Conservation (phyloP, 2,888 invertebrate genomes). For the Amphimallon solstitiale region DNA sequence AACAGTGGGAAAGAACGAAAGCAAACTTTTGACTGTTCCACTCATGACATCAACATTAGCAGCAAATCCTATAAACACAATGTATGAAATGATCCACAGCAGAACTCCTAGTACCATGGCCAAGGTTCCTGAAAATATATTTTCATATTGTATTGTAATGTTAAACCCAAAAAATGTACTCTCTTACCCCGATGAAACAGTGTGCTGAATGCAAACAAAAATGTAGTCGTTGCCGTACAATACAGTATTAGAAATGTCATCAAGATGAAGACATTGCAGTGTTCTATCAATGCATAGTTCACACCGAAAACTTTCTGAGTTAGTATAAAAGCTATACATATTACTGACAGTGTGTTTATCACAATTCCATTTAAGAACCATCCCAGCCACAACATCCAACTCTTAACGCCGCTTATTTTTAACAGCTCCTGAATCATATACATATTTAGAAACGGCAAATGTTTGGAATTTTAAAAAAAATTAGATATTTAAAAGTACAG, state of each 20-base stretch:
- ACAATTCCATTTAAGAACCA: conserved; percentile 85
- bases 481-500: background rate
- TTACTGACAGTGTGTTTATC: conserved; percentile 71
- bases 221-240: conserved; percentile 74
- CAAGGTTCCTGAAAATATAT: conserved; percentile 53
- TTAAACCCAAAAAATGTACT: conserved; percentile 23
- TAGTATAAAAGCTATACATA: conserved; percentile 66
- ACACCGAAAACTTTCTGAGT: conserved; percentile 67
- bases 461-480: background rate
- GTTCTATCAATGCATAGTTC: conserved; percentile 73
- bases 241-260: conserved; percentile 78
- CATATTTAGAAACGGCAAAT: conserved; percentile 3
- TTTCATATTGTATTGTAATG: background rate
- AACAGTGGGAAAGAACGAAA: conserved; percentile 58
- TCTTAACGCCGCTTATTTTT: conserved; percentile 90
- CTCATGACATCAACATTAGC: conserved; percentile 33
- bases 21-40: conserved; percentile 42
- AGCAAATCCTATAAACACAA: conserved; percentile 49
- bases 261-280: conserved; percentile 72
- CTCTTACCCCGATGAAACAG: conserved; percentile 79
- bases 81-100: conserved; percentile 58
- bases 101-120: conserved; percentile 57
- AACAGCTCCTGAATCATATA: conserved; percentile 77
- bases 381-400: conserved; percentile 86
- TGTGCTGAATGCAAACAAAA: conserved; percentile 81